phyloP scores from a whole-genome alignment of 1,140 invertebrate species.

The Nomia melanderi region DNA sequence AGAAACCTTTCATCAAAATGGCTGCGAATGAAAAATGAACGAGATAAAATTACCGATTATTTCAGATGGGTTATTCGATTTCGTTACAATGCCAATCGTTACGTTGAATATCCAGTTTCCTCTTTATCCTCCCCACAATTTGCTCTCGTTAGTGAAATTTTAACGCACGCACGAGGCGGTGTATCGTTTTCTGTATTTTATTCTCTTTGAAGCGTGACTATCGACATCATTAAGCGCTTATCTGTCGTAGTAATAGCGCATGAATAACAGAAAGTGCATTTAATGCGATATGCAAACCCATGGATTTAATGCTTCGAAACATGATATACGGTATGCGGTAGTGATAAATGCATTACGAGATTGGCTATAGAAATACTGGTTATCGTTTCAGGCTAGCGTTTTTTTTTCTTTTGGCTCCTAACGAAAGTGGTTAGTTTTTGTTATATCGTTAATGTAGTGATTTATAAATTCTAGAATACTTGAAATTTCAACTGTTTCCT shows the following conservation, averaged over 20 bases:
- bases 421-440: not conserved
- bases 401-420: slow-evolving; percentile 6
- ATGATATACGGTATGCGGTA: slow-evolving; percentile 39
- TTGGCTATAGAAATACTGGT: slow-evolving; percentile 4
- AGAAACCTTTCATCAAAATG: too few relatives aligned
- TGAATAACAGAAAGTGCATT: slow-evolving; percentile 51
- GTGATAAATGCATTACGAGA: slow-evolving; percentile 48
- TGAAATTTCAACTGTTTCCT: too few relatives aligned
- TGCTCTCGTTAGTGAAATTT: slow-evolving; percentile 28
- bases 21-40: too few relatives aligned
- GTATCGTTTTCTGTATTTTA: slow-evolving; percentile 16
- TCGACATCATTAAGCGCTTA: slow-evolving; percentile 59
- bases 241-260: slow-evolving; percentile 56
- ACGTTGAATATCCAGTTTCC: not conserved
- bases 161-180: slow-evolving; percentile 11
- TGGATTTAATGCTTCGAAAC: slow-evolving; percentile 45
- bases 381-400: not conserved
- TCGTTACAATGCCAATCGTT: not conserved
- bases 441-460: not conserved
- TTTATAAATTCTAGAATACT: not conserved
- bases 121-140: not conserved
- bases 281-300: slow-evolving; percentile 36
- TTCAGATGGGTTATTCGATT: not conserved
- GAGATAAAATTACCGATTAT: not conserved
- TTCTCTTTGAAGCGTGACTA: slow-evolving; percentile 41